Base-by-base conservation (phyloP, 2,113 vertebrate genomes). In the Phocoena phocoena region DNA sequence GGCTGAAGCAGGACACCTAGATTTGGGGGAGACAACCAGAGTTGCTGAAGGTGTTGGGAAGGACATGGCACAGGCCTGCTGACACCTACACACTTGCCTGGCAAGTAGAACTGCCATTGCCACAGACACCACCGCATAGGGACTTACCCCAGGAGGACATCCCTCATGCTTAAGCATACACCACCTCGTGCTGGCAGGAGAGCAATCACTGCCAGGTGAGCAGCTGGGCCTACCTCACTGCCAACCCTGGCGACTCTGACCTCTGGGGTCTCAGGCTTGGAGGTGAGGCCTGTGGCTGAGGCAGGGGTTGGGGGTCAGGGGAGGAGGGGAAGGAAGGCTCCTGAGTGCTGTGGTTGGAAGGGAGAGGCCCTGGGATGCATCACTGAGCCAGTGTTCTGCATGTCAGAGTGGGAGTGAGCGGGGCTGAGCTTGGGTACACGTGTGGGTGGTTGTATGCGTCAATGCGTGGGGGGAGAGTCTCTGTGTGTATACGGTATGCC, bases 381-480 rank as follows among this genome's bases (percentile, higher is more conserved):
- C 9, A 14, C 36, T n/a, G 17, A 95, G 93, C 53, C 5, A 36
- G 81, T 18, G 76, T 85, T 94, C 93, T 80, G 92, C 17, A 7
- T 94, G 95, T 94, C 93, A 85, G 96, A 93, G 97, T 97, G 90
- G 98, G 97, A 96, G 97, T 93, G 91, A 93, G 95, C 84, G 65
- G 98, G 97, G 93, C 97, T 97, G 96, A 89, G 92, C 86, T 96
- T 12, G 60, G 96, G 97, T 95, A 97, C 97, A 98, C 25, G 96
- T 91, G 97, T 97, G 91, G 97, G 97, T 58, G 97, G 94, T 60
- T 96, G 95, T 96, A 89, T 97, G 97, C 97, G 97, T 97, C 97
- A 97, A 21, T 97, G 96, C 86, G 97, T 82, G 90, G 94, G 98
- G 82, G 83, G 86, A 88, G 91, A 88, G 73, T 89, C 92, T 98